phyloP scores from a whole-genome alignment of 2,888 invertebrate species.

The Sinopyrophorus schimmeli region DNA sequence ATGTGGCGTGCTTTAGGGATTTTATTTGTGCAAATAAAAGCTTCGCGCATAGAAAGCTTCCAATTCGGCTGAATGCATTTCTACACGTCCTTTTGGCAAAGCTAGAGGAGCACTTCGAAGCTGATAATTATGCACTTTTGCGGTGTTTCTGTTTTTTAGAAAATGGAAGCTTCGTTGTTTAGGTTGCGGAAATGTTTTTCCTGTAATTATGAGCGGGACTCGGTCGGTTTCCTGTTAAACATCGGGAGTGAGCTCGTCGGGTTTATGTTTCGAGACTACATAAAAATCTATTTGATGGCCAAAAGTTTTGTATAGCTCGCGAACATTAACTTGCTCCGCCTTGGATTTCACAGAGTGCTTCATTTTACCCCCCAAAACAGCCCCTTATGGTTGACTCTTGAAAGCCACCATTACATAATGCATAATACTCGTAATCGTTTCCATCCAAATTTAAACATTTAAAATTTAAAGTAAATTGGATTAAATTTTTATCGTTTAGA shows the following conservation, averaged over 20 bases:
- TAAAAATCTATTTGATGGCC: slow-evolving; percentile 43
- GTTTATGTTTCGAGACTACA: slow-evolving; percentile 43
- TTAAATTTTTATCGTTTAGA: too few relatives aligned
- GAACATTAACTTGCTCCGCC: slow-evolving; percentile 37
- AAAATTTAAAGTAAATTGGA: too few relatives aligned
- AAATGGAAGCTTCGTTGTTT: slow-evolving; percentile 20
- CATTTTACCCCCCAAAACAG: slow-evolving; percentile 24
- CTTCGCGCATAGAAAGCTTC: background rate
- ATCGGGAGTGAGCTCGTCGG: slow-evolving; percentile 35
- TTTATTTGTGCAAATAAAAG: slow-evolving; percentile 5
- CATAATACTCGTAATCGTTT: too few relatives aligned
- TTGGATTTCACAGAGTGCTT: slow-evolving; percentile 28
- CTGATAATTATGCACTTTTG: slow-evolving; percentile 10
- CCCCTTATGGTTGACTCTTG: too few relatives aligned
- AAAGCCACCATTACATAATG: too few relatives aligned
- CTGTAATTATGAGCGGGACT: slow-evolving; percentile 41
- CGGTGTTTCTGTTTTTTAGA: background rate
- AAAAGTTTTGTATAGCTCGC: slow-evolving; percentile 38
- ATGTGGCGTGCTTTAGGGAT: slow-evolving; percentile 15
- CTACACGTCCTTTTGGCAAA: slow-evolving; percentile 6
- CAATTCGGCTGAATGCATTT: slow-evolving; percentile 15
- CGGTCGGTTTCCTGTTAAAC: slow-evolving; percentile 40
- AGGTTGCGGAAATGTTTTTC: slow-evolving; percentile 35
- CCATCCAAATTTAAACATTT: too few relatives aligned
- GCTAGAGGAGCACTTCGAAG: slow-evolving; percentile 16